A percentile compares a stretch with the other conserved stretches of the same genome.
Conservation (phyloP, 2,888 invertebrate genomes). For the Oasisia sp. region DNA sequence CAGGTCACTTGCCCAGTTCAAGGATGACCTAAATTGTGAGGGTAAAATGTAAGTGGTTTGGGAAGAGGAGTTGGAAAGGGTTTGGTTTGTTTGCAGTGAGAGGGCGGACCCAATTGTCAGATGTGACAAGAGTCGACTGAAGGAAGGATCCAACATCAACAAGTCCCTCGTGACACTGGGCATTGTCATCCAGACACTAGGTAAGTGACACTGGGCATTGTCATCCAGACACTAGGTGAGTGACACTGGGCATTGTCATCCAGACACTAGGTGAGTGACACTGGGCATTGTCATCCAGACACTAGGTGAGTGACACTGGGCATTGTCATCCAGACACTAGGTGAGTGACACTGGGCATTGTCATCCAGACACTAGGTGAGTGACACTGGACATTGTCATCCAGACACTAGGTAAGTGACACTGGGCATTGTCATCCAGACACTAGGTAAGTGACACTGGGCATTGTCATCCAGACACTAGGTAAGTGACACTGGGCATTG, state of each 20-base stretch:
- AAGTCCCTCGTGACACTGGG: constrained; percentile 83
- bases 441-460: constrained; percentile 83
- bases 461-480: constrained; percentile 83
- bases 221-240: constrained; percentile 83
- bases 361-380: constrained; percentile 83
- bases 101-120: constrained; percentile 59
- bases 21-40: too few species aligned
- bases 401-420: constrained; percentile 83
- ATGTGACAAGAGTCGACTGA: constrained; percentile 60
- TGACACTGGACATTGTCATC: constrained; percentile 84
- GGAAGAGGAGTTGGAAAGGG: not conserved
- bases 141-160: constrained; percentile 78
- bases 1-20: too few species aligned
- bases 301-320: constrained; percentile 83
- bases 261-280: constrained; percentile 83
- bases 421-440: constrained; percentile 85
- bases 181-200: constrained; percentile 83
- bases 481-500: constrained; percentile 85
- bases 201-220: constrained; percentile 81
- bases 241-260: constrained; percentile 84
- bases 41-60: not conserved
- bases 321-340: constrained; percentile 83
- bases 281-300: constrained; percentile 85
- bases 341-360: constrained; percentile 85
- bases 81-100: constrained; percentile 57